phyloP scores from a whole-genome alignment of 2,113 vertebrate species.

The Murina feae region DNA sequence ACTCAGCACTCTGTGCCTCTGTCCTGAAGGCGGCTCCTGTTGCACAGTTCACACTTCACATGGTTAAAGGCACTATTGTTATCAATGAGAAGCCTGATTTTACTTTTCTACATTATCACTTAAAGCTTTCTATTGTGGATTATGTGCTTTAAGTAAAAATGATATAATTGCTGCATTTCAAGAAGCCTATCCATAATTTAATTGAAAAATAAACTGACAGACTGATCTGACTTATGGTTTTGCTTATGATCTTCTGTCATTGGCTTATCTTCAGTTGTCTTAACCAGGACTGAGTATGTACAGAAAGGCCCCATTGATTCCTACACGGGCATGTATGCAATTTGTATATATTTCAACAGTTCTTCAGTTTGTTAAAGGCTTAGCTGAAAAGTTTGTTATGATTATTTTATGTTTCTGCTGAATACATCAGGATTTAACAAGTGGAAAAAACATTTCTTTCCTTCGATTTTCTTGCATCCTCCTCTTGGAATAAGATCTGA shows the following conservation, averaged over 20 bases:
- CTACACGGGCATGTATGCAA: neutral
- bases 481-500: conserved; percentile 25
- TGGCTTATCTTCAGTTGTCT: neutral
- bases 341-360: neutral
- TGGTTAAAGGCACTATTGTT: neutral
- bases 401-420: conserved; percentile 15
- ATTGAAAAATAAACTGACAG: neutral
- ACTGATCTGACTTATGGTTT: neutral
- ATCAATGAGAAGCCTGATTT: neutral
- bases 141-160: neutral
- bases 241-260: neutral
- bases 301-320: neutral
- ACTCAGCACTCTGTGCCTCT: neutral
- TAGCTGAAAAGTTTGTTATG: conserved; percentile 1
- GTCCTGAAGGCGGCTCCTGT: neutral
- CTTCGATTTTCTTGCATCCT: conserved; percentile 24
- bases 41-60: neutral
- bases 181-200: neutral
- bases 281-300: neutral
- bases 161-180: neutral
- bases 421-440: conserved; percentile 9
- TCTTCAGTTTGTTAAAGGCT: neutral
- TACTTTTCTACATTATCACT: neutral
- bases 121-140: neutral
- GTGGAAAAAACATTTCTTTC: neutral